A percentile compares a stretch with the other conserved stretches of the same genome.
These are phyloP conservation scores for Ennomos fuscantarius DNA, from an alignment of 2,888 invertebrate species.

Conservation along the genomic window DNA sequence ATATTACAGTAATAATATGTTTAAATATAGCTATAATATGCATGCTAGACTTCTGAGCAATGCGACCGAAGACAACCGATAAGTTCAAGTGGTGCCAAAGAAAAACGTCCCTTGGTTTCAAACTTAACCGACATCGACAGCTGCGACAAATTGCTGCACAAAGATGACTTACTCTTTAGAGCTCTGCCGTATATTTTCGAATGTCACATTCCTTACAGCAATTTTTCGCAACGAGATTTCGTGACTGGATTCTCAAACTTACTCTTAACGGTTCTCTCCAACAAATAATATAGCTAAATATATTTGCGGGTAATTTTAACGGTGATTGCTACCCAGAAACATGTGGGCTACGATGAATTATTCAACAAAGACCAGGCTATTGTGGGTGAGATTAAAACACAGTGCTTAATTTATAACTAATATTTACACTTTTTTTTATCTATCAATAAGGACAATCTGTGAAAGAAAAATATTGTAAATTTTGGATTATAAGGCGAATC, in stretches of 20 bases:
- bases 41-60: no score
- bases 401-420: background rate
- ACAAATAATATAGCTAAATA: constrained; percentile 33
- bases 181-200: background rate
- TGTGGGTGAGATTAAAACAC: constrained; percentile 16
- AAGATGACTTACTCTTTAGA: no score
- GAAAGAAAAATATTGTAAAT: no score
- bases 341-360: constrained; percentile 49
- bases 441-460: no score
- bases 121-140: no score
- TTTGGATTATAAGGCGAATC: no score
- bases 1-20: background rate
- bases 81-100: no score
- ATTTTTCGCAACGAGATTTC: constrained; percentile 16
- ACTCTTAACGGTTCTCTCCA: constrained; percentile 39
- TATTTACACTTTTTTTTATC: no score
- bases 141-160: no score
- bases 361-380: constrained; percentile 38
- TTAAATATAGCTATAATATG: no score
- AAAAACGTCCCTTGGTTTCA: no score
- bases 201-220: constrained; percentile 8
- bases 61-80: no score
- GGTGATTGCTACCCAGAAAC: constrained; percentile 10
- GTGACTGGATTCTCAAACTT: constrained; percentile 21
- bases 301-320: constrained; percentile 28